phyloP scores from a whole-genome alignment of 2,888 invertebrate genomes.

The Nomada flava region DNA sequence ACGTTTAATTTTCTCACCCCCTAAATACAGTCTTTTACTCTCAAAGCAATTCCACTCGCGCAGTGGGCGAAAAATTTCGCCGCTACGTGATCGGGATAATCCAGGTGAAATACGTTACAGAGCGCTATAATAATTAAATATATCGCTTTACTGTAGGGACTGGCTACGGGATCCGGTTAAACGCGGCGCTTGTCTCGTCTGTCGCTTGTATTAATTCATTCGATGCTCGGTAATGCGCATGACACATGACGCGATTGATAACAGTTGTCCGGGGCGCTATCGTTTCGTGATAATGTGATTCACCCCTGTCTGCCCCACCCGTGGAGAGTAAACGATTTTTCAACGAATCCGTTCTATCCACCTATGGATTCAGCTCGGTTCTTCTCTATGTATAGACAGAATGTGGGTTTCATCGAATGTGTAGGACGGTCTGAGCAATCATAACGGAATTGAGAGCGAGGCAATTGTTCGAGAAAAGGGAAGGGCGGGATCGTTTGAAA shows the following conservation, averaged over 20 bases:
- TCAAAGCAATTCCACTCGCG: slow-evolving; percentile 4
- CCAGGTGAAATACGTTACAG: slow-evolving; percentile 25
- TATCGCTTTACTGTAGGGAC: slow-evolving; percentile 29
- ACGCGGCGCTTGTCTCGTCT: slow-evolving; percentile 35
- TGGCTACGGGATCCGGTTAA: slow-evolving; percentile 38
- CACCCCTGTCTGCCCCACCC: not conserved
- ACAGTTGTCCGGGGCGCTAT: slow-evolving; percentile 31
- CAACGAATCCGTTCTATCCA: slow-evolving; percentile 3
- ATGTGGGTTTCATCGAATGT: not conserved
- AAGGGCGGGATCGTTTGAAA: not conserved
- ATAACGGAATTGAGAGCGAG: not conserved
- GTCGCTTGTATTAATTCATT: slow-evolving; percentile 46
- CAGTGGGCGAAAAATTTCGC: slow-evolving; percentile 22
- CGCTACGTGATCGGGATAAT: slow-evolving; percentile 21
- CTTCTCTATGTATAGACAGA: not conserved
- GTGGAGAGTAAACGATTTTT: slow-evolving; percentile 16
- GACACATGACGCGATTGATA: slow-evolving; percentile 55
- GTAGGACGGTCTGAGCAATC: not conserved
- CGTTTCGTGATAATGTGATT: slow-evolving; percentile 32
- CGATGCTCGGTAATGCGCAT: slow-evolving; percentile 38
- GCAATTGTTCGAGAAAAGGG: not conserved
- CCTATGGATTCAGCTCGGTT: not conserved
- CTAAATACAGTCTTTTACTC: not conserved
- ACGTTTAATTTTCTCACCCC: slow-evolving; percentile 19
- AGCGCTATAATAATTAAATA: slow-evolving; percentile 53